Base-by-base conservation (phyloP, 2,888 invertebrate species). In the Eristalis pertinax region DNA sequence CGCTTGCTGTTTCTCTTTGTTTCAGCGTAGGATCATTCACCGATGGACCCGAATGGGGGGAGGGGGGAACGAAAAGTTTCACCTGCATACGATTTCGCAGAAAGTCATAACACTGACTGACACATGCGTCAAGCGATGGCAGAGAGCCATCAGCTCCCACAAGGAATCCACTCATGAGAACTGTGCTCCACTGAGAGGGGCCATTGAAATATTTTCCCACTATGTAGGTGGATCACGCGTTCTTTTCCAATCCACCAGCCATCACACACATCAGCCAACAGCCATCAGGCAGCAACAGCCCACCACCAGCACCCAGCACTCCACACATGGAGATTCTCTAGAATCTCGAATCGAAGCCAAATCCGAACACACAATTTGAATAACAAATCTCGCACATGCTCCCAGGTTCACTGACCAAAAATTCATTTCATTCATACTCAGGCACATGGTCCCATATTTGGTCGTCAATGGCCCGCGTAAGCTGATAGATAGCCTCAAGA, bases 321-420 rank as follows among this genome's bases (percentile, higher is more conserved):
- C 79, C 79, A 79, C 84, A 84, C 79, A 84, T 84, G 87, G 87
- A 83, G 78, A 80, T 76, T 76, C 79, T 73, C 65, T 73, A 79
- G 67, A 75, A 70, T 75, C 63, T 72, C 70, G 26, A 24, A 26
- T 58, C 68, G 62, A 58, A 43, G 32, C 58, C 62, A 74, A 65
- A 62, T 41, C 41, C 62, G 5, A 77, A 64, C 62, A 64, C 62
- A 1, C 11, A 68, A 87, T 72, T 79, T 83, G 79, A 87, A 87
- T 87, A 87, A 83, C 78, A 86, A 86, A 82, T 82, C 78, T 72
- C 76, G 78, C 87, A 80, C 82, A 82, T 76, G 82, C 69, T 73
- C 76, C 35, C 68, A 73, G 80, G 87, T 87, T 87, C 87, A 87
- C 60, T 84, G 87, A 84, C 87, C 87, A 84, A 87, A 86, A 86